These are phyloP conservation scores for Eilema caniola DNA, from an alignment of 2,888 invertebrate genomes.

Conservation along the genomic window DNA sequence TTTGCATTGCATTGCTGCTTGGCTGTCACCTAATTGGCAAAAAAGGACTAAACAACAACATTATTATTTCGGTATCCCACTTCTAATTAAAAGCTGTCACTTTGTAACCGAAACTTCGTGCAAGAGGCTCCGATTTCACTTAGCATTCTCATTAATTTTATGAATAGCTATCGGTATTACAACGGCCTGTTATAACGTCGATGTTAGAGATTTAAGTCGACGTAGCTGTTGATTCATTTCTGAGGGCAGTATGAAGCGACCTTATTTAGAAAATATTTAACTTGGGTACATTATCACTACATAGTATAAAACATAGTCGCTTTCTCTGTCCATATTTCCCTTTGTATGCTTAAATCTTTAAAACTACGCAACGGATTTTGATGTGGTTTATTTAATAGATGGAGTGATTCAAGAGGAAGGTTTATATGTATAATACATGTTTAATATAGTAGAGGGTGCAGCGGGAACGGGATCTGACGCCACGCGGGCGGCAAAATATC, in stretches of 20 bases:
- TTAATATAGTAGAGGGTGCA: too few species aligned
- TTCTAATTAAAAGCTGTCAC: background rate
- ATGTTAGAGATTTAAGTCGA: slow-evolving; percentile 19
- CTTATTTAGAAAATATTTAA: slow-evolving; percentile 42
- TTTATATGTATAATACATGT: too few species aligned
- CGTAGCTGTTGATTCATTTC: slow-evolving; percentile 10
- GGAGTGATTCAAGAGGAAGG: too few species aligned
- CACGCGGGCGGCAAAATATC: too few species aligned
- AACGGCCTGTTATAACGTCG: background rate
- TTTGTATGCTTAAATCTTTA: too few species aligned
- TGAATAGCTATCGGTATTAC: slow-evolving; percentile 6
- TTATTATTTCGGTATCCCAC: background rate
- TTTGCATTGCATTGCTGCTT: too few species aligned
- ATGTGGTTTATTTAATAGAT: too few species aligned
- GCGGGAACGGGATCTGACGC: too few species aligned
- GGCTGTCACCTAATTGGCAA: too few species aligned
- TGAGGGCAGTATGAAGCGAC: slow-evolving; percentile 21
- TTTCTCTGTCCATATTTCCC: too few species aligned
- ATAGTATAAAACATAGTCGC: too few species aligned
- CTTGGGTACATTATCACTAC: slow-evolving; percentile 10
- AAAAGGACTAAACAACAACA: background rate
- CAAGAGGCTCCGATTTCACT: slow-evolving; percentile 3
- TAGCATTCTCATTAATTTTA: slow-evolving; percentile 14
- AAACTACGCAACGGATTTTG: too few species aligned
- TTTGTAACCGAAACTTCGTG: background rate